phyloP scores from a whole-genome alignment of 2,888 invertebrate genomes.

The Bhutanitis thaidina region DNA sequence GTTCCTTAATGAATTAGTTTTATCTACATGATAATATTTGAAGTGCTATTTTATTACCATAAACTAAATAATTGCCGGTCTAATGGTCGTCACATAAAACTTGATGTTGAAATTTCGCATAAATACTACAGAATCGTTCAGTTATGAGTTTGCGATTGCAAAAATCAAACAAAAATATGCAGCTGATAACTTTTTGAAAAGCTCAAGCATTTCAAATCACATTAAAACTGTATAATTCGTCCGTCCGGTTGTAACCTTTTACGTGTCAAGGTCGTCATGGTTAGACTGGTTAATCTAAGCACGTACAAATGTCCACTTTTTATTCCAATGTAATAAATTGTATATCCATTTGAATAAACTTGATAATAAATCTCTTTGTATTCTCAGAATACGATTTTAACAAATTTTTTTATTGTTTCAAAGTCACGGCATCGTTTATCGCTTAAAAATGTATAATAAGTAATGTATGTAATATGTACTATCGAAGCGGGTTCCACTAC shows the following conservation, averaged over 20 bases:
- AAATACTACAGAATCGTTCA: not conserved
- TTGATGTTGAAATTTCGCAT: constrained; percentile 11
- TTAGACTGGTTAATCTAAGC: constrained; percentile 2
- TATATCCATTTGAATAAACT: not conserved
- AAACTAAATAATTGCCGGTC: not conserved
- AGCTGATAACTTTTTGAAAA: constrained; percentile 1
- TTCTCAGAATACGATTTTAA: not conserved
- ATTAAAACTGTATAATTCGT: constrained; percentile 14
- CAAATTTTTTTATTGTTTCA: too few species aligned
- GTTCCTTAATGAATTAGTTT: too few species aligned
- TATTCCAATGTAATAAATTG: constrained; percentile 1
- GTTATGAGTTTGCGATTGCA: not conserved
- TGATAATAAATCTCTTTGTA: not conserved
- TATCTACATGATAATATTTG: too few species aligned
- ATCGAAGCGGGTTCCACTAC: too few species aligned
- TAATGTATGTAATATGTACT: too few species aligned
- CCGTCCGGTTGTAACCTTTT: constrained; percentile 11
- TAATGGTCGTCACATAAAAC: not conserved
- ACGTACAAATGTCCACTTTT: constrained; percentile 4
- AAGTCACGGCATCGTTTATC: too few species aligned
- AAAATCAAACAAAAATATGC: constrained; percentile 6
- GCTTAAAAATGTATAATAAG: too few species aligned
- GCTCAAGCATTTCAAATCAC: constrained; percentile 8
- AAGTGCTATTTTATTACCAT: too few species aligned
- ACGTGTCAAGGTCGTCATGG: constrained; percentile 18